These are phyloP conservation scores for Stictocephala bisonia DNA, from an alignment of 2,888 invertebrate genomes.

Conservation along the genomic window DNA sequence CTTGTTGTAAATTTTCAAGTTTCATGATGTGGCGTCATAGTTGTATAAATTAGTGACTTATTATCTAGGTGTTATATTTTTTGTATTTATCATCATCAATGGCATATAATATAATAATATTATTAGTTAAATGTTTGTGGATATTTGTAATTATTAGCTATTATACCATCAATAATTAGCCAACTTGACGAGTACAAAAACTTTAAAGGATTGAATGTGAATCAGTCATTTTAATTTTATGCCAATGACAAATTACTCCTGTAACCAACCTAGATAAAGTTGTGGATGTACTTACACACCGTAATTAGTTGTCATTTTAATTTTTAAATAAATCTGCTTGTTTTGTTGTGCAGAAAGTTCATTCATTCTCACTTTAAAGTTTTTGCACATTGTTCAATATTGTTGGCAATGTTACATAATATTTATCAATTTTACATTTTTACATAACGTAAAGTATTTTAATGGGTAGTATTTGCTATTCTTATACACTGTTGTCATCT, in stretches of 20 bases:
- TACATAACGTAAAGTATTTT: conserved; percentile 30
- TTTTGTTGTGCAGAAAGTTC: too few species aligned
- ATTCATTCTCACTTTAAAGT: too few species aligned
- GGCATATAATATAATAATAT: neutral
- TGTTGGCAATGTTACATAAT: neutral
- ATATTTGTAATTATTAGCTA: conserved; percentile 12
- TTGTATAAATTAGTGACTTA: conserved; percentile 27
- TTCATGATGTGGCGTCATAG: conserved; percentile 55
- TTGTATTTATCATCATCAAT: conserved; percentile 8
- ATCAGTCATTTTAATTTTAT: too few species aligned
- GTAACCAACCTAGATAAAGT: too few species aligned
- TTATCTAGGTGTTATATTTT: conserved; percentile 22
- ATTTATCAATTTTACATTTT: conserved; percentile 40
- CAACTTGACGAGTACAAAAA: neutral
- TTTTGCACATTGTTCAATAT: conserved; percentile 7
- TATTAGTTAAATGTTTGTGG: conserved; percentile 28
- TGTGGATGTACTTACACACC: too few species aligned
- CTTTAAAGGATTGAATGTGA: conserved; percentile 2
- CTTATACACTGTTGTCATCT: neutral
- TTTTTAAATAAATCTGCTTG: too few species aligned
- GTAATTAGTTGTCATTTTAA: too few species aligned
- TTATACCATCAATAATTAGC: conserved; percentile 5
- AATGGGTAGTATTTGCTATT: conserved; percentile 26
- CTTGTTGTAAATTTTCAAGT: conserved; percentile 34
- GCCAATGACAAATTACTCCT: too few species aligned